phyloP scores from a whole-genome alignment of 2,113 vertebrate genomes.

The Lepus europaeus region DNA sequence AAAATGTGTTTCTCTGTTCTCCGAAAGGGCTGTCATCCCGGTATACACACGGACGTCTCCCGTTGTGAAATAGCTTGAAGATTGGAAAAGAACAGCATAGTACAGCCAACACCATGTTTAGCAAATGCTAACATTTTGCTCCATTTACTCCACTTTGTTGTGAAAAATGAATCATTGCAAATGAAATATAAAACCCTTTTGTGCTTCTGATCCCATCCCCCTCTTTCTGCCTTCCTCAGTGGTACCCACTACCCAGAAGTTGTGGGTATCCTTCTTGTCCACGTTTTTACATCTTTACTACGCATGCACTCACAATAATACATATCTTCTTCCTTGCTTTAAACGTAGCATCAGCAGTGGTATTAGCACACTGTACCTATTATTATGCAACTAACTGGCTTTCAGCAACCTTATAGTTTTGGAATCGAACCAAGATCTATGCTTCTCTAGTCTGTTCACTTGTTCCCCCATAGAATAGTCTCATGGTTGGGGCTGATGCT shows the following conservation, averaged over 20 bases:
- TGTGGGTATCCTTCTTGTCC: background rate
- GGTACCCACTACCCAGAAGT: background rate
- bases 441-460: background rate
- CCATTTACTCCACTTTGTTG: background rate
- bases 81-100: background rate
- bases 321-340: background rate
- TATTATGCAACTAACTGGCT: background rate
- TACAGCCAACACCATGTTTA: background rate
- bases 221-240: background rate
- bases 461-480: background rate
- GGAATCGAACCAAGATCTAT: background rate
- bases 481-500: no score
- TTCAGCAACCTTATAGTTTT: conserved; percentile 10
- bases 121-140: background rate
- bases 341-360: background rate
- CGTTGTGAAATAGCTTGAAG: background rate
- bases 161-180: background rate
- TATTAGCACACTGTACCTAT: background rate
- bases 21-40: background rate
- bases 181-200: background rate
- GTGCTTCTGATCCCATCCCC: background rate
- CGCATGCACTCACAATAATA: background rate
- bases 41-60: background rate
- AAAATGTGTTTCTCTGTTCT: conserved; percentile 4
- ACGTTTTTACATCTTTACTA: background rate